Evolutionary conservation across 2,113 vertebrate genomes (phyloP), one percentile per base, ranked within the genome.

Genomic region (Cyprinus carpio): DNA sequence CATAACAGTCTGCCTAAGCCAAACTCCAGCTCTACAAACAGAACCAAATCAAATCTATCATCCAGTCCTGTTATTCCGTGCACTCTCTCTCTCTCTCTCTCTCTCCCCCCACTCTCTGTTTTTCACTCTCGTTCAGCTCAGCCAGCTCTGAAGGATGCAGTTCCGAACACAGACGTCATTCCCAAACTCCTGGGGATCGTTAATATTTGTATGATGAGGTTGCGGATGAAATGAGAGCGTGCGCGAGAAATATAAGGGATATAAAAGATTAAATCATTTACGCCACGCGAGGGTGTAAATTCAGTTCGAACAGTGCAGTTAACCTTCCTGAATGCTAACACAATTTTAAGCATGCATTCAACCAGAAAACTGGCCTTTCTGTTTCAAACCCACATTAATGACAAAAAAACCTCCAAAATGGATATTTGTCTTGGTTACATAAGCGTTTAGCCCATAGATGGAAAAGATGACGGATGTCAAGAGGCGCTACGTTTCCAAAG

Each of bases 1-100:
- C 95, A 95, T 94, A 96, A 96, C 95, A 96, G 90, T 34, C 12
- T 85, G 88, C 83, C 43, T 71, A 87, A 89, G 93, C 93, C 93
- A 94, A 90, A 85, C 90, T 92, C 91, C 92, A 93, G 92, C 93
- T 93, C 92, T 90, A 92, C 92, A 94, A 94, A 94, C 90, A 93
- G 78, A 89, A 89, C 88, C 89, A 91, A 90, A 90, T 88, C 85
- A 87, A 88, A 89, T 88, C 85, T 88, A 86, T 89, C 88, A 89
- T 87, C 84, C 84, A 86, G 69, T 75, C 84, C 84, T 88, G 64
- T 40, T 82, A 23, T 82, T 71, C 13, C 84, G 0, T 58, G 56
- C 56, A 58, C 56, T 58, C 56, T 60, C 77, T 81, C 77, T 85
- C 65, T 43, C 40, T 10, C 9, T 10, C 40, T 10, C 40, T 10